Evolutionary conservation across 2,113 vertebrate genomes (phyloP).

Genomic region (Proteles cristata): DNA sequence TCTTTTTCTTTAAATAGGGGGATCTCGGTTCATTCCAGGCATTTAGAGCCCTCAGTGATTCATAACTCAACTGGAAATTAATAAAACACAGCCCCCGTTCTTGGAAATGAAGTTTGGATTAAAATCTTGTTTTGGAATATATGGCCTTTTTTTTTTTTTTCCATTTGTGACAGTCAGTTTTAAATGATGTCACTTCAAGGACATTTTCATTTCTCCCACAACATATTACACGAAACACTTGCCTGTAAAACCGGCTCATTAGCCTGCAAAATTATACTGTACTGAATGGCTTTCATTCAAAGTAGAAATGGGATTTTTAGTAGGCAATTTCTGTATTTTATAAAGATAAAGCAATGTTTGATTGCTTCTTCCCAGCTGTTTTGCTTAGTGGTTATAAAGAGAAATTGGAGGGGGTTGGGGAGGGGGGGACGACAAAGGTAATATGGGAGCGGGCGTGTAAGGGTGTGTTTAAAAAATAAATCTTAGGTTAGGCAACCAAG

Average conservation of each 20-base stretch:
- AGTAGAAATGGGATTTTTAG: constrained; percentile 78
- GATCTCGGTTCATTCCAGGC: constrained; percentile 49
- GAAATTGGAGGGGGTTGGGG: neutral
- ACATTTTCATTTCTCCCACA: constrained; percentile 70
- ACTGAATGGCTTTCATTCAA: constrained; percentile 80
- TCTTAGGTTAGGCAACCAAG: constrained; percentile 63
- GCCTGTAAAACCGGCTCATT: constrained; percentile 83
- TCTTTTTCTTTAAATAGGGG: constrained; percentile 5
- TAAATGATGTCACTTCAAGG: constrained; percentile 86
- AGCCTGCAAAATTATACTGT: constrained; percentile 81
- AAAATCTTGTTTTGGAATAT: constrained; percentile 75
- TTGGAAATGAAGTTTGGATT: constrained; percentile 78
- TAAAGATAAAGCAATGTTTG: constrained; percentile 71
- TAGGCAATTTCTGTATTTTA: constrained; percentile 75
- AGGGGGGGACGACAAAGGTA: neutral
- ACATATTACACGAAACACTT: constrained; percentile 76
- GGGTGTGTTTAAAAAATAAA: constrained; percentile 15
- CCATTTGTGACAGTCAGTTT: constrained; percentile 77
- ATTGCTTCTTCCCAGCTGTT: constrained; percentile 77
- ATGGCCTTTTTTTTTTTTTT: constrained; percentile 12
- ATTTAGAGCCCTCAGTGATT: constrained; percentile 74
- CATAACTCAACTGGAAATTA: constrained; percentile 78
- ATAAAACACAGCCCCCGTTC: constrained; percentile 74
- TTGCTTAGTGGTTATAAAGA: constrained; percentile 69
- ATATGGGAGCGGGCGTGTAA: neutral